Conservation (phyloP, 2,888 invertebrate species). For the Entomobrya multifasciata region DNA sequence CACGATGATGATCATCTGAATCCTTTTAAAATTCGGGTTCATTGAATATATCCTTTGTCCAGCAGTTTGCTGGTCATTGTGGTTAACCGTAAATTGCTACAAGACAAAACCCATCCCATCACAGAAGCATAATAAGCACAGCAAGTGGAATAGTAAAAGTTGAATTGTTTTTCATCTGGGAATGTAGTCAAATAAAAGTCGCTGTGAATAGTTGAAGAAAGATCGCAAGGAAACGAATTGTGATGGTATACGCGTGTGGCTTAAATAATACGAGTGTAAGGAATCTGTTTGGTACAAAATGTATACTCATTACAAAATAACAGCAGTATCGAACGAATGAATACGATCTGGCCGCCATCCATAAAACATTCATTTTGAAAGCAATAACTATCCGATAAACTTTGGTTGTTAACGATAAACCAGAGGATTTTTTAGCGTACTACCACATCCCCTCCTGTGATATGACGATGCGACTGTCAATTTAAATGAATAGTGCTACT, state of each 20-base stretch:
- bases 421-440: conserved; percentile 54
- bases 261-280: no score
- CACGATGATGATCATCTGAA: no score
- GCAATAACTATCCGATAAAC: conserved; percentile 30
- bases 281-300: no score
- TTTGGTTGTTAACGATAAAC: conserved; percentile 52
- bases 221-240: conserved; percentile 15
- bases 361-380: conserved; percentile 32
- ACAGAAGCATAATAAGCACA: no score
- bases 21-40: not conserved
- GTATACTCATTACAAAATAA: conserved; percentile 15
- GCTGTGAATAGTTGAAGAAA: conserved; percentile 10
- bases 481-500: conserved; percentile 64
- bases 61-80: conserved; percentile 37
- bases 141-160: conserved; percentile 28
- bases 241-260: conserved; percentile 55
- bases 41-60: conserved; percentile 17
- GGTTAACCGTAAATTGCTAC: conserved; percentile 44
- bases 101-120: no score
- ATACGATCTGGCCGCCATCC: conserved; percentile 41
- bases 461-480: conserved; percentile 50
- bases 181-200: conserved; percentile 67
- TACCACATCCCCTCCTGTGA: conserved; percentile 24
- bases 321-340: conserved; percentile 36
- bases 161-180: conserved; percentile 50